A percentile compares a stretch with the other conserved stretches of the same genome.
Evolutionary conservation across 2,888 invertebrate species (phyloP).

Genomic region (Micropterix aruncella): DNA sequence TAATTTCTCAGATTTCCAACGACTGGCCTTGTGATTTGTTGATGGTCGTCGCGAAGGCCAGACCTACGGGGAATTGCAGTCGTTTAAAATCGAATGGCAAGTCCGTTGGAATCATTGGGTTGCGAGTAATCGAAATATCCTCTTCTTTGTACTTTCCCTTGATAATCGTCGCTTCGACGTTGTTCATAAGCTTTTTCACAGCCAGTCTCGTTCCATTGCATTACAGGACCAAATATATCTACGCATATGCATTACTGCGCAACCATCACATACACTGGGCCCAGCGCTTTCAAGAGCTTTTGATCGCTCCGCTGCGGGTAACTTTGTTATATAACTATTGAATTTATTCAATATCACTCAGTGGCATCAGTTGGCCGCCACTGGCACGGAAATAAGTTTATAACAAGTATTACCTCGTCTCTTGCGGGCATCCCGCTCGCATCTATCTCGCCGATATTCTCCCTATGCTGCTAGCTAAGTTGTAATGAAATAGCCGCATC

Average conservation of each 20-base stretch:
- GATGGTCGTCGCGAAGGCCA: too few relatives aligned
- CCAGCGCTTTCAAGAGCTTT: background rate
- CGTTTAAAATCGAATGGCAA: too few relatives aligned
- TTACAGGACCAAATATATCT: too few relatives aligned
- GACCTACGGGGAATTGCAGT: too few relatives aligned
- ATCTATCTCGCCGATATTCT: background rate
- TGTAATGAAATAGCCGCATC: background rate
- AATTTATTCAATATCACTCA: background rate
- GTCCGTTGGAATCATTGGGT: too few relatives aligned
- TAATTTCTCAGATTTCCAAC: constrained; percentile 10
- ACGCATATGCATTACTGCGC: too few relatives aligned
- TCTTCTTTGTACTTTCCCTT: too few relatives aligned
- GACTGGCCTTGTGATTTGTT: constrained; percentile 11
- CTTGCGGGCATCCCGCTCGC: background rate
- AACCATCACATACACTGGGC: too few relatives aligned
- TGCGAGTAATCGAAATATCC: too few relatives aligned
- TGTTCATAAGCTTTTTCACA: too few relatives aligned
- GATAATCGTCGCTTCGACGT: too few relatives aligned
- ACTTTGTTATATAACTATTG: background rate
- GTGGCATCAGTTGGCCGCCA: background rate
- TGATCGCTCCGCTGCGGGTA: background rate
- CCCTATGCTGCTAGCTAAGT: background rate
- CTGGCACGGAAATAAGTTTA: background rate
- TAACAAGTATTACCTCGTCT: background rate
- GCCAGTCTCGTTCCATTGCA: too few relatives aligned